Percentiles rank a stretch among this genome's conserved stretches.
Evolutionary conservation across 2,113 vertebrate genomes (phyloP).

Genomic region (Eulemur macaco): DNA sequence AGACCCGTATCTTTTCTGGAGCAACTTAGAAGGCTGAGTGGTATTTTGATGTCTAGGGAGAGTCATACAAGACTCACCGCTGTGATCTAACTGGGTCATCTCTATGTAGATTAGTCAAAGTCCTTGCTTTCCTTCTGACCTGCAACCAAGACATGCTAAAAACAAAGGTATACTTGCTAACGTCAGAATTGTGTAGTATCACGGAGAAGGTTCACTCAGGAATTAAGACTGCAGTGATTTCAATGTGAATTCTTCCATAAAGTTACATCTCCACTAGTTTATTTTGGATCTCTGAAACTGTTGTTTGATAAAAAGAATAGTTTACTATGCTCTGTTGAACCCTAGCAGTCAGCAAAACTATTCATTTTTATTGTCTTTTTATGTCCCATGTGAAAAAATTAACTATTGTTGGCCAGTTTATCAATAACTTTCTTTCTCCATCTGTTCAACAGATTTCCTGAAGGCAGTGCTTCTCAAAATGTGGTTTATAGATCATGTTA

Average conservation of each 20-base stretch:
- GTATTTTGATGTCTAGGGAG: background rate
- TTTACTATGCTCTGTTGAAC: background rate
- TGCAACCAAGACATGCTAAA: background rate
- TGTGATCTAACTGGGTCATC: background rate
- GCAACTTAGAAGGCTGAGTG: slow-evolving; percentile 26
- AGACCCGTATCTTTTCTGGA: slow-evolving; percentile 91
- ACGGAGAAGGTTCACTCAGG: background rate
- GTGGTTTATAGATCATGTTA: background rate
- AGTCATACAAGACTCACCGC: background rate
- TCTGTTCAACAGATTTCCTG: background rate
- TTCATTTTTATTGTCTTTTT: slow-evolving; percentile 24
- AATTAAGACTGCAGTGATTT: background rate
- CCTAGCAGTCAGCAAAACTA: slow-evolving; percentile 1
- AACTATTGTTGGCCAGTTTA: background rate
- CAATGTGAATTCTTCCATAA: slow-evolving; percentile 25
- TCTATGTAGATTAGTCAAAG: background rate
- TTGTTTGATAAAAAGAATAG: slow-evolving; percentile 53
- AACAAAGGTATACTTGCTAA: background rate
- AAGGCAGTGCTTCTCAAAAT: slow-evolving; percentile 21
- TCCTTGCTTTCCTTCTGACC: background rate
- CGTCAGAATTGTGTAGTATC: background rate
- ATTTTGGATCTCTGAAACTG: slow-evolving; percentile 37
- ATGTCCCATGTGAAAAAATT: slow-evolving; percentile 29
- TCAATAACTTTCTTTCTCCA: background rate
- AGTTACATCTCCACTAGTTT: slow-evolving; percentile 15